These are phyloP conservation scores for Drusus annulatus DNA, from an alignment of 1,140 invertebrate species.

Conservation along the genomic window DNA sequence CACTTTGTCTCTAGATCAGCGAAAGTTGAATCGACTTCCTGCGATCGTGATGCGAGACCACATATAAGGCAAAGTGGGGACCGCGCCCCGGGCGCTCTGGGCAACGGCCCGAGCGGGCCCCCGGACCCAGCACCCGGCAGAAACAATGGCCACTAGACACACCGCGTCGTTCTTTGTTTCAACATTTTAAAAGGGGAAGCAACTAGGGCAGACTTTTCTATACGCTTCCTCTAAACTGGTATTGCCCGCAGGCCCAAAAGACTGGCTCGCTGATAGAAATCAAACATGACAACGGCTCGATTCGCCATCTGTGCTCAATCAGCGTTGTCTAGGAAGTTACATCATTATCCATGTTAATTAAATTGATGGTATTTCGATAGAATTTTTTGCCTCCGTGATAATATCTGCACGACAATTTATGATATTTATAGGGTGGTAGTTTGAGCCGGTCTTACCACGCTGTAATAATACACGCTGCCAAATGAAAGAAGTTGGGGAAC, in stretches of 20 bases:
- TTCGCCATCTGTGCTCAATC: conserved; percentile 22
- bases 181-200: not conserved
- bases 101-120: no score
- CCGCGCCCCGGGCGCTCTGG: not conserved
- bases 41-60: conserved; percentile 8
- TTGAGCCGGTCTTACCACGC: no score
- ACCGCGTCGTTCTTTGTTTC: not conserved
- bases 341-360: conserved; percentile 26
- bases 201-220: not conserved
- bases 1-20: conserved; percentile 20
- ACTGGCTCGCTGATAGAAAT: conserved; percentile 15
- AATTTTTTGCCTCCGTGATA: not conserved
- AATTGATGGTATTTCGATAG: not conserved
- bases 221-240: conserved; percentile 17
- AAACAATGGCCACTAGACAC: not conserved
- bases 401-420: no score
- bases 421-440: no score
- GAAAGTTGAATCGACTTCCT: conserved; percentile 36
- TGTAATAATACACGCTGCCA: no score
- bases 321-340: conserved; percentile 20
- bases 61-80: conserved; percentile 14
- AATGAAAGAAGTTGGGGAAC: no score
- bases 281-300: conserved; percentile 35
- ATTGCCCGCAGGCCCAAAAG: not conserved
- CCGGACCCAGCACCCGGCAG: no score